Conservation (phyloP, 2,113 vertebrate genomes). For the Ceratotherium simum region DNA sequence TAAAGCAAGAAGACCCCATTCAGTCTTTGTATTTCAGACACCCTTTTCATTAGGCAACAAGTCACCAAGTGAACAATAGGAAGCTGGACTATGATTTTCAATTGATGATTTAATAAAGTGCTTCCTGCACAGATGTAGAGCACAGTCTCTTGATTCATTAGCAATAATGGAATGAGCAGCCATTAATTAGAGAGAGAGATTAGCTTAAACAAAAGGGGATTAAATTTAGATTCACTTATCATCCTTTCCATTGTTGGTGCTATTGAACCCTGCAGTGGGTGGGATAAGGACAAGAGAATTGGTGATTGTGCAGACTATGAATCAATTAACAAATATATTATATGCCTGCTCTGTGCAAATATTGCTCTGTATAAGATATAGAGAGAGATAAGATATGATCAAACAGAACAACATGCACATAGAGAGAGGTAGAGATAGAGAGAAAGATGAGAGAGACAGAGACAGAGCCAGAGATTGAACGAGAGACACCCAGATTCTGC, state of each 20-base stretch:
- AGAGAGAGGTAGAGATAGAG: background rate
- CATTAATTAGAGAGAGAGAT: slow-evolving; percentile 75
- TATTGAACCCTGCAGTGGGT: slow-evolving; percentile 56
- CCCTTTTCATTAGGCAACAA: slow-evolving; percentile 31
- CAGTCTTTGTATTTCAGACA: background rate
- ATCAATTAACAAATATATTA: slow-evolving; percentile 50
- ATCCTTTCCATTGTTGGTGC: slow-evolving; percentile 52
- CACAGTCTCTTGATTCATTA: slow-evolving; percentile 59
- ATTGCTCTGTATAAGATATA: background rate
- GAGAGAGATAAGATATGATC: background rate
- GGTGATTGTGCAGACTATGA: slow-evolving; percentile 42
- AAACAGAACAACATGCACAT: background rate
- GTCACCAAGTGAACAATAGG: background rate
- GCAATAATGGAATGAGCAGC: slow-evolving; percentile 55
- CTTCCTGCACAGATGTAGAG: slow-evolving; percentile 48
- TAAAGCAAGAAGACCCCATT: background rate
- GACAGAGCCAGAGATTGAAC: background rate
- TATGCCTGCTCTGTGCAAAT: background rate
- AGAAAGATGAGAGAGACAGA: background rate
- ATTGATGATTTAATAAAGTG: slow-evolving; percentile 57
- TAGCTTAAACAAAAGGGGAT: slow-evolving; percentile 76
- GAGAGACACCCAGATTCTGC: background rate
- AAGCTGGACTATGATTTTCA: slow-evolving; percentile 27
- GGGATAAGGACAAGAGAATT: background rate
- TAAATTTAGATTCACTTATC: slow-evolving; percentile 75